phyloP scores from a whole-genome alignment of 2,888 invertebrate species.

The Parnassius smintheus region DNA sequence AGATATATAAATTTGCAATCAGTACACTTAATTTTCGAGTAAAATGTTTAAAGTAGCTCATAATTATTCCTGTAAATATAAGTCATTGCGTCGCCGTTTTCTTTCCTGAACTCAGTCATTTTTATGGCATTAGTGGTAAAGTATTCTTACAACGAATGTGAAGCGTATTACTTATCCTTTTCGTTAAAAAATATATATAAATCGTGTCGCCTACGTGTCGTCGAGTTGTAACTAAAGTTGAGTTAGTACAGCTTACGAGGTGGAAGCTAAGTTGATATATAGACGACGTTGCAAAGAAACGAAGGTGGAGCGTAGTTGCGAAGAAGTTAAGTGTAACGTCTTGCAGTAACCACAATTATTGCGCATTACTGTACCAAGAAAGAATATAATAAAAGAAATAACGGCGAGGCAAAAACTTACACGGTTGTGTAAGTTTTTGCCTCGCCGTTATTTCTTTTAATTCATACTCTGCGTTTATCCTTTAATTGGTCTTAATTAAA shows the following conservation, averaged over 20 bases:
- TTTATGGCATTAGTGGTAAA: too few species aligned
- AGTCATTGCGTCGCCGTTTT: too few species aligned
- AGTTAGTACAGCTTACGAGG: conserved; percentile 66
- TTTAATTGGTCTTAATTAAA: too few species aligned
- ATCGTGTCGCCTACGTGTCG: conserved; percentile 50
- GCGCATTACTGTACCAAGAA: conserved; percentile 13
- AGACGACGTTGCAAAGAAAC: conserved; percentile 56
- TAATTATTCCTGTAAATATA: too few species aligned
- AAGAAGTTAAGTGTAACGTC: conserved; percentile 34
- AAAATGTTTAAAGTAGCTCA: too few species aligned
- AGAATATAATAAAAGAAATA: conserved; percentile 11
- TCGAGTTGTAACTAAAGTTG: conserved; percentile 38
- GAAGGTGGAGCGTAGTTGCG: conserved; percentile 48
- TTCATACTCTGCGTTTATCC: too few species aligned
- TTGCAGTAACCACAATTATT: conserved; percentile 22
- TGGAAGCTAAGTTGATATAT: conserved; percentile 69
- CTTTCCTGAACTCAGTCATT: too few species aligned
- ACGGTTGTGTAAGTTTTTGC: too few species aligned
- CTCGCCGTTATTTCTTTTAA: too few species aligned
- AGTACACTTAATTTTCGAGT: too few species aligned
- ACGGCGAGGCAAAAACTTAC: conserved; percentile 12
- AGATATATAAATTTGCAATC: too few species aligned
- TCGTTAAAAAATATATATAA: background rate
- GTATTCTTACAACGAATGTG: too few species aligned
- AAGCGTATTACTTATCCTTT: background rate